Evolutionary conservation across 1,140 invertebrate species (phyloP).

Genomic region (Drosophila pectinifera): DNA sequence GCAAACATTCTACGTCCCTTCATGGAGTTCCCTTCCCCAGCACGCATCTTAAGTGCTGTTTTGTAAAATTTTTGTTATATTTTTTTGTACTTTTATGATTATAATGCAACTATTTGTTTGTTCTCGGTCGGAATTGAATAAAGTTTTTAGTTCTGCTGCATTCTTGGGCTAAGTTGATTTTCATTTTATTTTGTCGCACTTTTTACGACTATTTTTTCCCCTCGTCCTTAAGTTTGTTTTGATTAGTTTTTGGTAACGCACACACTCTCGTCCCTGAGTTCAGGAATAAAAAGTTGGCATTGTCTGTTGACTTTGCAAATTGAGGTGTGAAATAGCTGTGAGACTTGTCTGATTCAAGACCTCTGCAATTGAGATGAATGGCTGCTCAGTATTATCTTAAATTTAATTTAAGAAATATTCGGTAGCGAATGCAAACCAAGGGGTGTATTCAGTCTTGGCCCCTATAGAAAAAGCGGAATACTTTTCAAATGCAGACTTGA

Average conservation of each 20-base stretch:
- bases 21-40: conserved; percentile 13
- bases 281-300: conserved; percentile 12
- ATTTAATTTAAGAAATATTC: not conserved
- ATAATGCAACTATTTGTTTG: conserved; percentile 62
- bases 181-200: conserved; percentile 39
- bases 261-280: conserved; percentile 18
- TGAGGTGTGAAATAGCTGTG: conserved; percentile 46
- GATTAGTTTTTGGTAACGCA: conserved; percentile 62
- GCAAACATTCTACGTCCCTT: conserved; percentile 20
- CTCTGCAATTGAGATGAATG: conserved; percentile 26
- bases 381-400: not conserved
- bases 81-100: conserved; percentile 56
- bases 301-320: conserved; percentile 30
- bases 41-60: conserved; percentile 75
- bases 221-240: conserved; percentile 68
- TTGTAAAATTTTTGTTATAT: conserved; percentile 40
- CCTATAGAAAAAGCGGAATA: conserved; percentile 27
- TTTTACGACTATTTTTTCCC: conserved; percentile 36
- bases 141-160: conserved; percentile 56
- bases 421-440: not conserved
- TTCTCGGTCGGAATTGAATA: conserved; percentile 64
- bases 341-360: not conserved
- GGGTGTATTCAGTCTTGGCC: too few species aligned
- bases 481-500: conserved; percentile 63
- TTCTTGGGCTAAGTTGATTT: conserved; percentile 40